A percentile compares a stretch with the other conserved stretches of the same genome.
Evolutionary conservation across 2,113 vertebrate genomes (phyloP).

Genomic region (Entosphenus tridentatus): DNA sequence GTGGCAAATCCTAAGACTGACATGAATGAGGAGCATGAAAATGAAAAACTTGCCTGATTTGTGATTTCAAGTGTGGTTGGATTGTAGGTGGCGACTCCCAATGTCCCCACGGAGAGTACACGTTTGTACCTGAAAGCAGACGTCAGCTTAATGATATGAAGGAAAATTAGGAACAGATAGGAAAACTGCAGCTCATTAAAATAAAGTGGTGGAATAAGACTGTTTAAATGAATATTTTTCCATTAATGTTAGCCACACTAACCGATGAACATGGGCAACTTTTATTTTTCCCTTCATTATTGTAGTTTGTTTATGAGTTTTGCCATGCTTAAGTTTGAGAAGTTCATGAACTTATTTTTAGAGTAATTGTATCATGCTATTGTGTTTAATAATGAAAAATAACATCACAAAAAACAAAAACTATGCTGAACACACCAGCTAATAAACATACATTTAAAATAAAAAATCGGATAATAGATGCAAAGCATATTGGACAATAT

Average conservation of each 20-base stretch:
- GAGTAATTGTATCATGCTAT: background rate
- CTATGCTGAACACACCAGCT: background rate
- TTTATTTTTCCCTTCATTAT: background rate
- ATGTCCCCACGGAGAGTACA: slow-evolving; percentile 85
- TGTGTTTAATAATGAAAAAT: background rate
- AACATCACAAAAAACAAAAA: slow-evolving; percentile 4
- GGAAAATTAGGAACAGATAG: background rate
- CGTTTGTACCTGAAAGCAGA: slow-evolving; percentile 56
- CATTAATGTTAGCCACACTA: background rate
- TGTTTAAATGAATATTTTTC: background rate
- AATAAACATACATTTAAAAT: background rate
- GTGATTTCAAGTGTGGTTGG: slow-evolving; percentile 90
- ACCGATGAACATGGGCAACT: background rate
- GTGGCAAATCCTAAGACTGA: background rate
- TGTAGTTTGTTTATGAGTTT: background rate
- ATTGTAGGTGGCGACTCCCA: slow-evolving; percentile 91
- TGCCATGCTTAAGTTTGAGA: background rate
- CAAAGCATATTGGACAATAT: too few relatives aligned
- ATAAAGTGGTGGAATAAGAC: background rate
- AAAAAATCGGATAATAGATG: too few relatives aligned
- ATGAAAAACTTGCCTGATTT: slow-evolving; percentile 57
- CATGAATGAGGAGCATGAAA: background rate
- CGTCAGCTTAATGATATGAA: slow-evolving; percentile 11
- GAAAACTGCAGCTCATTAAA: background rate
- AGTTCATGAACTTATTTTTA: background rate